These are phyloP conservation scores for Camponotus pennsylvanicus DNA, from an alignment of 1,140 invertebrate species.

Conservation along the genomic window DNA sequence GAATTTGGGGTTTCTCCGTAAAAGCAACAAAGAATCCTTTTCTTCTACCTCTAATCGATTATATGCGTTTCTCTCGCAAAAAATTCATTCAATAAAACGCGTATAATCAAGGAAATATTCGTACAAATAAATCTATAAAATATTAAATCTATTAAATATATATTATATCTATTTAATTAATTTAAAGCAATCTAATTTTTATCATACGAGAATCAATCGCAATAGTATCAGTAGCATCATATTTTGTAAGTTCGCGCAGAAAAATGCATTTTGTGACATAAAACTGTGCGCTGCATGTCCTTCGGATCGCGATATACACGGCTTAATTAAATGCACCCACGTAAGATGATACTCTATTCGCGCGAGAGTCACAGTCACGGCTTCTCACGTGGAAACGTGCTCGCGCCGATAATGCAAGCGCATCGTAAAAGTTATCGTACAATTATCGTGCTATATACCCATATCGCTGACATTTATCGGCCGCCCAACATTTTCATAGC, in stretches of 20 bases:
- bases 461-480: conserved; percentile 61
- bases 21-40: background rate
- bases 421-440: conserved; percentile 69
- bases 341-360: conserved; percentile 62
- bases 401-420: conserved; percentile 45
- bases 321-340: conserved; percentile 67
- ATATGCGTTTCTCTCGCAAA: background rate
- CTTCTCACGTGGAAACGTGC: conserved; percentile 57
- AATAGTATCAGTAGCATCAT: background rate
- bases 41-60: background rate
- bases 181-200: background rate
- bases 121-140: background rate
- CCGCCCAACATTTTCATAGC: conserved; percentile 64
- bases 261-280: background rate
- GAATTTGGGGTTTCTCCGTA: background rate
- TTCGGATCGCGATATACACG: conserved; percentile 9
- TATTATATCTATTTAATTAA: no score
- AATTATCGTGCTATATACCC: conserved; percentile 68
- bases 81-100: background rate
- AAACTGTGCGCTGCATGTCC: background rate
- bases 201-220: background rate
- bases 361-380: background rate
- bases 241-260: background rate
- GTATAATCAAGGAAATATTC: background rate
- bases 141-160: no score